Percentiles rank a stretch among this genome's conserved stretches.
phyloP scores from a whole-genome alignment of 2,113 vertebrate species.

The Coptodon bakossiorum region DNA sequence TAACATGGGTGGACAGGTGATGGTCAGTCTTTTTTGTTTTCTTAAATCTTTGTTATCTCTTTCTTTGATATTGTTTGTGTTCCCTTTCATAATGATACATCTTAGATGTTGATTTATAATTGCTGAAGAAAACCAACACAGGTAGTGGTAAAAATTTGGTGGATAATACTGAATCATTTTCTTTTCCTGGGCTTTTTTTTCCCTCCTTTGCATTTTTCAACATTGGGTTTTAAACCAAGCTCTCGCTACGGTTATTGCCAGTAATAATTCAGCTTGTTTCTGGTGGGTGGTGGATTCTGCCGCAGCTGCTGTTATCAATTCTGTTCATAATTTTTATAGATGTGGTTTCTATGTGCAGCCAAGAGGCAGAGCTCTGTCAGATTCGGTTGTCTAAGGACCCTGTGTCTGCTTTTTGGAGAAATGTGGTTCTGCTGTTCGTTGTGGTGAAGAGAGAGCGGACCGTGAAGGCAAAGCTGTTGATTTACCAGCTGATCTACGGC shows the following conservation, averaged over 20 bases:
- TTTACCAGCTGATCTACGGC: background rate
- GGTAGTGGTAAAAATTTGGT: background rate
- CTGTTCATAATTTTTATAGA: background rate
- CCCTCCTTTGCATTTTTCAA: background rate
- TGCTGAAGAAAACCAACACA: background rate
- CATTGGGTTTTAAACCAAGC: background rate
- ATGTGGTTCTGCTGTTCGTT: background rate
- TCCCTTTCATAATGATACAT: background rate
- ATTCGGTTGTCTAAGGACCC: background rate
- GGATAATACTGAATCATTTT: background rate
- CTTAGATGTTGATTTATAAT: background rate
- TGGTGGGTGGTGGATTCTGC: background rate
- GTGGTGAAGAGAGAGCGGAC: background rate
- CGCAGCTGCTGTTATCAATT: background rate
- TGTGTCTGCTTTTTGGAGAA: background rate
- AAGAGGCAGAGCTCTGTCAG: background rate
- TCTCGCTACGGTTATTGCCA: background rate
- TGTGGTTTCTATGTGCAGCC: background rate
- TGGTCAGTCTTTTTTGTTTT: background rate
- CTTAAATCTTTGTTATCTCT: background rate
- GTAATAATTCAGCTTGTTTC: background rate
- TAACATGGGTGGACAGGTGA: background rate
- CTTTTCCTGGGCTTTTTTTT: background rate
- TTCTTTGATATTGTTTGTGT: background rate
- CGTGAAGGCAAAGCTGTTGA: background rate